These are phyloP conservation scores for Holacanthus passer DNA, from an alignment of 2,113 vertebrate genomes.

Conservation along the genomic window DNA sequence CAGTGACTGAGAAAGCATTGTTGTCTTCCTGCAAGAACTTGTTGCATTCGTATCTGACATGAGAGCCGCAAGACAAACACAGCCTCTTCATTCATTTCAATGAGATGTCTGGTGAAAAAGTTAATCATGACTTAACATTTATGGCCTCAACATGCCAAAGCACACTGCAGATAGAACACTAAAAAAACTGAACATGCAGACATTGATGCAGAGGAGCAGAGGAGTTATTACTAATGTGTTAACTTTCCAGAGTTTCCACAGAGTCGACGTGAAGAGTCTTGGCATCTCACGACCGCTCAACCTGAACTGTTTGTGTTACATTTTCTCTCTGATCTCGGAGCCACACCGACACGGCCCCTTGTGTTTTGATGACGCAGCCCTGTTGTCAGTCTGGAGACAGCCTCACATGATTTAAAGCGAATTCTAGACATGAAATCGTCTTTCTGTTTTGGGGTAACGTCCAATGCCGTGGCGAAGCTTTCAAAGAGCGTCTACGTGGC, in stretches of 20 bases:
- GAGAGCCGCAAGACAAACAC: not conserved
- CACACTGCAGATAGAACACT: not conserved
- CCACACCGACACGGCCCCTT: not conserved
- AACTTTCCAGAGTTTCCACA: conserved; percentile 1
- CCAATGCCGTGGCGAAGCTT: not conserved
- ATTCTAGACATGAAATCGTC: not conserved
- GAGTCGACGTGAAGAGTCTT: not conserved
- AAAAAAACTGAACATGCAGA: not conserved
- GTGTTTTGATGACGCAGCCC: not conserved
- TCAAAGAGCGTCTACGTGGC: not conserved
- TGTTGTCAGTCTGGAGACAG: conserved; percentile 2
- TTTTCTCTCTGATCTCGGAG: not conserved
- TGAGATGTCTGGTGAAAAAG: not conserved
- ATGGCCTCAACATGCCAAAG: not conserved
- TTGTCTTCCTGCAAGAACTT: no score
- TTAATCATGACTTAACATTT: no score
- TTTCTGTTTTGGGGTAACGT: not conserved
- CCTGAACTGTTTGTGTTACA: conserved; percentile 1
- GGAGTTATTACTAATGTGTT: not conserved
- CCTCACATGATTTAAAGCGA: not conserved
- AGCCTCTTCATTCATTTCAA: not conserved
- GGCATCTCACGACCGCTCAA: not conserved
- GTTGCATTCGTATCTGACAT: not conserved
- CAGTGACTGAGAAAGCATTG: no score
- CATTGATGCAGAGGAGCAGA: not conserved